Evolutionary conservation across 2,113 vertebrate genomes (phyloP), one percentile per base, ranked within the genome.

Genomic region (Blennius ocellaris): DNA sequence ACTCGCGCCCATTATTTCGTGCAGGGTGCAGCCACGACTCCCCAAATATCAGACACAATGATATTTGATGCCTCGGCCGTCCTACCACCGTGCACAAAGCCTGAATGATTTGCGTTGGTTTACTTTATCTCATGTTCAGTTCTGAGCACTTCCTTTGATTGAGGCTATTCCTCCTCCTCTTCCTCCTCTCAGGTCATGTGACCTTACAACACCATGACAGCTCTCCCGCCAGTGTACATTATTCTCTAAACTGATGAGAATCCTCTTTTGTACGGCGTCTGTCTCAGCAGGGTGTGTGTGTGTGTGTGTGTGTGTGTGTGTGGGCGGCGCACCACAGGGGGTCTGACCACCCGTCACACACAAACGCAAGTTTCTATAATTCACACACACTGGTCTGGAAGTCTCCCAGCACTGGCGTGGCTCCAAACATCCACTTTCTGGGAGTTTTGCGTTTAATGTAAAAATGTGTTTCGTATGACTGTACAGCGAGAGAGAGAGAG

Each of bases 381-480:
- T 30, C 55, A 51, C 37, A 36, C 56, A 38, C 52, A 38, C 45
- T 10, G 54, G 61, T 60, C 61, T 17, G 57, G 38, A 70, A 15
- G 73, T n/a, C 69, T 71, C 56, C 15, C 9, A 8, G 69, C 51
- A 10, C 15, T 51, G 75, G 68, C 56, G 14, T 0, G n/a, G 21
- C 1, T 7, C 80, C 60, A 77, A 50, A 63, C 10, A 45, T 21
- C 43, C 11, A 4, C 36, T 58, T 54, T 48, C 61, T 64, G 65
- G 45, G 80, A 71, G 37, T 58, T 53, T 47, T 12, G 15, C 64
- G 8, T 61, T 63, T n/a, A 78, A 62, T 69, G 65, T 40, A 30
- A 21, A 62, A 52, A 30, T 15, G 6, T 39, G 50, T 44, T 80
- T 78, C 71, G 48, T 59, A 36, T 43, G 41, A 43, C 78, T 67